These are phyloP conservation scores for Centropus unirufus DNA, from an alignment of 2,113 vertebrate genomes.

Conservation along the genomic window DNA sequence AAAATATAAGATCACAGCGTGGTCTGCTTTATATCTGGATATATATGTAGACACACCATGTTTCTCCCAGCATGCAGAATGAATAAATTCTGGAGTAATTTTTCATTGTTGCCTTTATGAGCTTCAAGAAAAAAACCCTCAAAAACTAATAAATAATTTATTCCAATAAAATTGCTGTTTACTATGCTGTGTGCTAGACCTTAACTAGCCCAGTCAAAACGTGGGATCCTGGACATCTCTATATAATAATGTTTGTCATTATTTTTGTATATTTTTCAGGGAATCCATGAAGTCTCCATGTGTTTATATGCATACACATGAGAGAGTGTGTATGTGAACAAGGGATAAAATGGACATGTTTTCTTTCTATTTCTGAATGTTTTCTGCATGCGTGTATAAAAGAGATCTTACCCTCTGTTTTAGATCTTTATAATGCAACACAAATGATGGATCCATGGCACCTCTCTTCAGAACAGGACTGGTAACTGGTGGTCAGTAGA, in stretches of 20 bases:
- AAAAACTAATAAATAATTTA: conserved; percentile 41
- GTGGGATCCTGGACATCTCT: background rate
- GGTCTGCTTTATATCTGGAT: conserved; percentile 25
- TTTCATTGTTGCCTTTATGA: conserved; percentile 39
- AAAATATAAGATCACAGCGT: background rate
- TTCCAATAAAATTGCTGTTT: background rate
- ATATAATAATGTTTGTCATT: background rate
- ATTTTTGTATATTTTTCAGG: background rate
- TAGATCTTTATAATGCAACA: background rate
- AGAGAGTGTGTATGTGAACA: background rate
- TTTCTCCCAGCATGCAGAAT: background rate
- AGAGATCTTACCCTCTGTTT: background rate
- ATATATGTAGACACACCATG: background rate
- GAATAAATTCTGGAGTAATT: conserved; percentile 21
- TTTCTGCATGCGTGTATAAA: background rate
- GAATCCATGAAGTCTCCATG: background rate
- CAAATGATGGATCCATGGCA: background rate
- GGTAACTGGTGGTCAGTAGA: background rate
- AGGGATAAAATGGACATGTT: fast-evolving
- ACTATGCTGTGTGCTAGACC: background rate
- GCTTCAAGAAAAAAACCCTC: background rate
- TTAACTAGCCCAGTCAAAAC: background rate
- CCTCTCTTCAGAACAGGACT: background rate
- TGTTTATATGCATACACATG: background rate
- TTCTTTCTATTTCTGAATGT: background rate